Conservation (phyloP, 1,140 invertebrate genomes). For the Sitobion miscanthi region DNA sequence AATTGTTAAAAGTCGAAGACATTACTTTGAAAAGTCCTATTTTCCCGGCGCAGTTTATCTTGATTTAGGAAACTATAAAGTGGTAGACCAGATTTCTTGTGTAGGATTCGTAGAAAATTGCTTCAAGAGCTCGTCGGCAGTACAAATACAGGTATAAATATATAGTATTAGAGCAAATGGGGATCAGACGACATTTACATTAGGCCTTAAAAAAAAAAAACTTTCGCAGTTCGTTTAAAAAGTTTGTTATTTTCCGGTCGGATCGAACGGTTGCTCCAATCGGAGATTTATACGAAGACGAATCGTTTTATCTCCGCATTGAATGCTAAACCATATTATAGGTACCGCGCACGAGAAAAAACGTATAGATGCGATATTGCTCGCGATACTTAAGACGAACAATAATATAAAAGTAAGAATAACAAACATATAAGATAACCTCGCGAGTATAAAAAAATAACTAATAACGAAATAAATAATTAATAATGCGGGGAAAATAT, state of each 20-base stretch:
- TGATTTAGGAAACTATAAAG: constrained; percentile 55
- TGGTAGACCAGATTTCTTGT: constrained; percentile 44
- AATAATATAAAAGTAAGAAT: constrained; percentile 19
- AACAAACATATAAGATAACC: constrained; percentile 31
- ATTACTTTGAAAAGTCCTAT: constrained; percentile 44
- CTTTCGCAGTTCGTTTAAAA: constrained; percentile 43
- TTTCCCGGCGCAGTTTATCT: constrained; percentile 12
- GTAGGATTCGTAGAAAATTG: constrained; percentile 26
- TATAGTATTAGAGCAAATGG: constrained; percentile 44
- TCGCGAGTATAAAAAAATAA: background rate
- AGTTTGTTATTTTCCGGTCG: constrained; percentile 39
- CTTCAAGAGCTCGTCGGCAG: background rate
- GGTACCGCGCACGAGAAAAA: background rate
- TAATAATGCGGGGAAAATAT: background rate
- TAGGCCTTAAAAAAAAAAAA: constrained; percentile 39
- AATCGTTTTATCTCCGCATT: constrained; percentile 26
- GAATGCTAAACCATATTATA: background rate
- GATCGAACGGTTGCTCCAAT: background rate
- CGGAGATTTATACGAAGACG: constrained; percentile 4
- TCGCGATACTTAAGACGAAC: constrained; percentile 13
- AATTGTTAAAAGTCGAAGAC: constrained; percentile 36
- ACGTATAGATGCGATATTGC: background rate
- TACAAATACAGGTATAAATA: constrained; percentile 19
- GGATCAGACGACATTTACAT: constrained; percentile 42
- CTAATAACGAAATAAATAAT: constrained; percentile 7